Conservation (phyloP, 2,113 vertebrate genomes). For the Morone saxatilis region DNA sequence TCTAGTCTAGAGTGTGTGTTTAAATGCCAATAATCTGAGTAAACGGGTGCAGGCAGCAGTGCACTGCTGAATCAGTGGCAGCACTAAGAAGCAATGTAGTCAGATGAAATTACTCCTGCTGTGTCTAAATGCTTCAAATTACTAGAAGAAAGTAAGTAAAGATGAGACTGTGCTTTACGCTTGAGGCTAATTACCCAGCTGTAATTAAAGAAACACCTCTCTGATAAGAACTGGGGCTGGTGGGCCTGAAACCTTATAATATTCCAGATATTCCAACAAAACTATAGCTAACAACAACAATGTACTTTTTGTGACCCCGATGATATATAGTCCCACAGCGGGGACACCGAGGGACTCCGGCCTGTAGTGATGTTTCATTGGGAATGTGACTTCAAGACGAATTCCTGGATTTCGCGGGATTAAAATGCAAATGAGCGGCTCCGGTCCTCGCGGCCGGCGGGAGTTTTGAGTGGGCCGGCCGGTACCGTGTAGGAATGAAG, state of each 20-base stretch:
- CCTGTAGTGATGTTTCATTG: slow-evolving; percentile 7
- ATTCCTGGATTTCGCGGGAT: slow-evolving; percentile 38
- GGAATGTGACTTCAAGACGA: slow-evolving; percentile 21
- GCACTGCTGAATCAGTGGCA: slow-evolving; percentile 61
- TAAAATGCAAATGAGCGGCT: slow-evolving; percentile 53
- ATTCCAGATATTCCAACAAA: background rate
- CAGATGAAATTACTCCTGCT: slow-evolving; percentile 59
- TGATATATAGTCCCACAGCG: background rate
- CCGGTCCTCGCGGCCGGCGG: no score
- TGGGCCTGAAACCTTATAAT: background rate
- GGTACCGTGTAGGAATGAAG: slow-evolving; percentile 37
- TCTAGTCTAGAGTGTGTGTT: background rate
- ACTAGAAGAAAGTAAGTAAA: slow-evolving; percentile 6
- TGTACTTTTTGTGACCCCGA: background rate
- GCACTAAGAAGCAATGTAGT: slow-evolving; percentile 31
- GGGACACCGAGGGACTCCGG: slow-evolving; percentile 1
- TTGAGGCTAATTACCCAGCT: slow-evolving; percentile 49
- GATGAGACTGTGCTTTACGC: slow-evolving; percentile 22
- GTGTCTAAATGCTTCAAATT: slow-evolving; percentile 56
- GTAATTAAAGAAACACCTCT: slow-evolving; percentile 37
- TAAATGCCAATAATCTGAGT: background rate
- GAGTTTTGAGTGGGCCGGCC: slow-evolving; percentile 7
- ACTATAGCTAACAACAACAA: background rate
- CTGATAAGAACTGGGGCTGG: background rate
- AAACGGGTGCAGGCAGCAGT: background rate